Evolutionary conservation across 2,113 vertebrate genomes (phyloP).

Genomic region (Pomatorhinus ruficollis): DNA sequence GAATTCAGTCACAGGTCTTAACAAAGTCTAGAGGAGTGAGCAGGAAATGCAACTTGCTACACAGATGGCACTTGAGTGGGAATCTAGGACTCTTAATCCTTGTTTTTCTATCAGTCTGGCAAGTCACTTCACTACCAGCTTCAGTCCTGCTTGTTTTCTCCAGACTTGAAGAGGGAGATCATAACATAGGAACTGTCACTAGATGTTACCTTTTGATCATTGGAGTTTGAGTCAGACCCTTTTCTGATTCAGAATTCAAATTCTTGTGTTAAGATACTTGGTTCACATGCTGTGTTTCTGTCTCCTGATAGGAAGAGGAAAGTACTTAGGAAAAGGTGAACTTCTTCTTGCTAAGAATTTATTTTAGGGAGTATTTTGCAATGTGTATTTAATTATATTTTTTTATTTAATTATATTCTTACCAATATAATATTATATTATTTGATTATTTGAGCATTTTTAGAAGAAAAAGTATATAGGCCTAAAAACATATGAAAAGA

Average conservation of each 20-base stretch:
- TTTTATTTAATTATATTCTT: not conserved
- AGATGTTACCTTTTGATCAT: not conserved
- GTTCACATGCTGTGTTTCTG: not conserved
- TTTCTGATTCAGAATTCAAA: not conserved
- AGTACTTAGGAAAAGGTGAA: not conserved
- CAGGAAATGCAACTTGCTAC: not conserved
- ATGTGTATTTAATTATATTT: not conserved
- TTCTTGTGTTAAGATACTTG: not conserved
- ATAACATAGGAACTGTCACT: not conserved
- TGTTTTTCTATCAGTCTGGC: not conserved
- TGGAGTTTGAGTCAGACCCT: not conserved
- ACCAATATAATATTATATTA: not conserved
- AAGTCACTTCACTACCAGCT: not conserved
- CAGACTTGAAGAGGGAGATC: not conserved
- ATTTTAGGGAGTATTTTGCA: not conserved
- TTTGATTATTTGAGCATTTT: not conserved
- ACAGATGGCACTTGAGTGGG: not conserved
- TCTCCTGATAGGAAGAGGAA: not conserved
- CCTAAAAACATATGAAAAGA: not conserved
- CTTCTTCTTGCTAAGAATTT: not conserved
- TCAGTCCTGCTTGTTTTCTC: not conserved
- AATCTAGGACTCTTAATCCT: not conserved
- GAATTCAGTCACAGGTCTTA: not conserved
- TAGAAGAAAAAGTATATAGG: not conserved
- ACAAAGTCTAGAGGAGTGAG: not conserved